Evolutionary conservation across 2,113 vertebrate genomes (phyloP).

Genomic region (Galeopterus variegatus): DNA sequence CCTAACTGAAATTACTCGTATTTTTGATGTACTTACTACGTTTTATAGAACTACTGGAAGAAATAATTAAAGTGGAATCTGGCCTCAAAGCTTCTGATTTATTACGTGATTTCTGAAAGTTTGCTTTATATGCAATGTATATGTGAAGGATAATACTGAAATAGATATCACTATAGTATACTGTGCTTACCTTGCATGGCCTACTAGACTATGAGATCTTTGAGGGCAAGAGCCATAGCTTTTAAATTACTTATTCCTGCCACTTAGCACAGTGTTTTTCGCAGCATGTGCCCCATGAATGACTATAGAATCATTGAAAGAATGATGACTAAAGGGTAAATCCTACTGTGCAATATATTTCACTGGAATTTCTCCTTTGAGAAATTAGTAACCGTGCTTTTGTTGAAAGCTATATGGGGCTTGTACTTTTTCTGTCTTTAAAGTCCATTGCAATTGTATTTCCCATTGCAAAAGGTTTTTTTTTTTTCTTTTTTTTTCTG

Average conservation of each 20-base stretch:
- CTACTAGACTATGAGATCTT: slow-evolving; percentile 60
- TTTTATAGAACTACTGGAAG: not conserved
- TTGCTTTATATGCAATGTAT: slow-evolving; percentile 42
- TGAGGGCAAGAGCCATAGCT: slow-evolving; percentile 47
- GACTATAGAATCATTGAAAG: slow-evolving; percentile 51
- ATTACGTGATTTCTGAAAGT: not conserved
- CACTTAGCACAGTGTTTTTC: slow-evolving; percentile 44
- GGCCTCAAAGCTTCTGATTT: not conserved
- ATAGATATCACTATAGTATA: not conserved
- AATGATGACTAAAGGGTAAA: slow-evolving; percentile 43
- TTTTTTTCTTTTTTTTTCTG: not conserved
- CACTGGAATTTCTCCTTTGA: not conserved
- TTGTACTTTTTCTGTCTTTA: slow-evolving; percentile 6
- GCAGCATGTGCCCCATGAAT: slow-evolving; percentile 38
- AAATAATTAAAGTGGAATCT: slow-evolving; percentile 1
- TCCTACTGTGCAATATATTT: slow-evolving; percentile 37
- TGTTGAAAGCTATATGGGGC: not conserved
- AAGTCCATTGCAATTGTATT: not conserved
- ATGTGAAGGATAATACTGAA: not conserved
- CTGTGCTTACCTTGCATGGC: not conserved
- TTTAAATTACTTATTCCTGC: slow-evolving; percentile 64
- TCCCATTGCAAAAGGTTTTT: not conserved
- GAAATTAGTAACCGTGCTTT: not conserved
- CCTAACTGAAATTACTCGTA: not conserved
- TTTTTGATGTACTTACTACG: not conserved